phyloP scores from a whole-genome alignment of 2,888 invertebrate genomes.

The Volucella inflata region DNA sequence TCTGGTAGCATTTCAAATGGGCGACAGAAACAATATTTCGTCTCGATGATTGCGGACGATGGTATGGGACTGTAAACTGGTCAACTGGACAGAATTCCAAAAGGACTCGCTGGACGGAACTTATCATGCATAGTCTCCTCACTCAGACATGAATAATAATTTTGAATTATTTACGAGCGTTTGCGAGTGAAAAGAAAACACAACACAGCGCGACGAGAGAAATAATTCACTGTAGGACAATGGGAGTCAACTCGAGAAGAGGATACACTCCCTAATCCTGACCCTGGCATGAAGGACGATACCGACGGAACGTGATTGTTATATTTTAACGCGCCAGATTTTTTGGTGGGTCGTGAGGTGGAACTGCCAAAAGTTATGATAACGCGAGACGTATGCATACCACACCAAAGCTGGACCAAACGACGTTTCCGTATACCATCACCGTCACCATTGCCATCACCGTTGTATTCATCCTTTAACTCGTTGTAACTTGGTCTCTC shows the following conservation, averaged over 20 bases:
- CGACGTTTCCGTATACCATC: constrained; percentile 61
- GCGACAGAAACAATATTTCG: constrained; percentile 64
- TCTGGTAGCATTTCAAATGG: constrained; percentile 37
- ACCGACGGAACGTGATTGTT: constrained; percentile 62
- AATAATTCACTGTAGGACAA: constrained; percentile 70
- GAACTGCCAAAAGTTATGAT: constrained; percentile 73
- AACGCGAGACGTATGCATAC: constrained; percentile 72
- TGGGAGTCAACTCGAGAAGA: constrained; percentile 55
- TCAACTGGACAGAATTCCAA: constrained; percentile 4
- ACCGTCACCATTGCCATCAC: not conserved
- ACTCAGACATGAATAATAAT: constrained; percentile 73
- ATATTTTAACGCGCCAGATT: constrained; percentile 12
- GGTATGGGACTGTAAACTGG: not conserved
- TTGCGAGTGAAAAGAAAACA: constrained; percentile 30
- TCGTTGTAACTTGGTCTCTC: constrained; percentile 17
- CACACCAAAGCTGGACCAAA: constrained; percentile 30
- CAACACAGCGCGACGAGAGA: constrained; percentile 50
- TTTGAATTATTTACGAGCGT: constrained; percentile 73
- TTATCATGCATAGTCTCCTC: constrained; percentile 35
- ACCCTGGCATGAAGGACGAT: not conserved
- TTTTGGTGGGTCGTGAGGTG: constrained; percentile 1
- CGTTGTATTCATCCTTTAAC: constrained; percentile 60
- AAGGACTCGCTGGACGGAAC: not conserved
- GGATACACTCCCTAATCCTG: constrained; percentile 58
- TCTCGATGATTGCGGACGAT: constrained; percentile 42